phyloP scores from a whole-genome alignment of 2,113 vertebrate species.

The Ageneiosus marmoratus region DNA sequence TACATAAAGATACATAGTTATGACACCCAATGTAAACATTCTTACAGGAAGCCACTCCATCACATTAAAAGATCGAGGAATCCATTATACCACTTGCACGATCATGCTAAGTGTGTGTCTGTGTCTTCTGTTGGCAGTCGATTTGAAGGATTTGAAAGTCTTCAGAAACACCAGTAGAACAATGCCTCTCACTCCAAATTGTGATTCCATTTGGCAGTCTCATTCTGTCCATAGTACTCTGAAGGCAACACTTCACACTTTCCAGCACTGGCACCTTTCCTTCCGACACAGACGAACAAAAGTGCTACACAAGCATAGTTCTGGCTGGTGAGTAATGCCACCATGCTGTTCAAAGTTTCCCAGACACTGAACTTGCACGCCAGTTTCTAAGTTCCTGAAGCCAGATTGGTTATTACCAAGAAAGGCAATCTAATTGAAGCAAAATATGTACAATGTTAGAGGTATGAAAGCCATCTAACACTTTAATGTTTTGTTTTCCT shows the following conservation, averaged over 20 bases:
- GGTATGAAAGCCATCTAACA: conserved; percentile 14
- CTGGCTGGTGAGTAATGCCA: conserved; percentile 12
- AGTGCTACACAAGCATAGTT: conserved; percentile 21
- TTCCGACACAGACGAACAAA: conserved; percentile 19
- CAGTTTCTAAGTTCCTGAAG: background rate
- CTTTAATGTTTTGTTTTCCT: conserved; percentile 20
- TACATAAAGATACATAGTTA: conserved; percentile 36
- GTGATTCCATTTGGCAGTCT: conserved; percentile 26
- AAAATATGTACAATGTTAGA: conserved; percentile 3
- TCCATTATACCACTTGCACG: conserved; percentile 41
- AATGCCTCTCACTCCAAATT: conserved; percentile 10
- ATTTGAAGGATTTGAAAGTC: conserved; percentile 7
- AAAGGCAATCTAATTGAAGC: background rate
- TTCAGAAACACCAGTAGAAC: background rate
- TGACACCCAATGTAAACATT: conserved; percentile 23
- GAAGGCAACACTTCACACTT: conserved; percentile 5
- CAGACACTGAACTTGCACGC: background rate
- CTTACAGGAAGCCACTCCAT: conserved; percentile 37
- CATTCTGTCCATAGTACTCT: conserved; percentile 35
- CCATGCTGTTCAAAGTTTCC: conserved; percentile 23
- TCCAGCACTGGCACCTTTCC: conserved; percentile 26
- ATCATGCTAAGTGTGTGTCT: background rate
- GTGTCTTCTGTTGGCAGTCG: conserved; percentile 2
- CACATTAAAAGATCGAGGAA: conserved; percentile 36
- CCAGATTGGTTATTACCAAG: conserved; percentile 22